These are phyloP conservation scores for Emydura subglobosa DNA, from an alignment of 2,113 vertebrate genomes.

Conservation along the genomic window DNA sequence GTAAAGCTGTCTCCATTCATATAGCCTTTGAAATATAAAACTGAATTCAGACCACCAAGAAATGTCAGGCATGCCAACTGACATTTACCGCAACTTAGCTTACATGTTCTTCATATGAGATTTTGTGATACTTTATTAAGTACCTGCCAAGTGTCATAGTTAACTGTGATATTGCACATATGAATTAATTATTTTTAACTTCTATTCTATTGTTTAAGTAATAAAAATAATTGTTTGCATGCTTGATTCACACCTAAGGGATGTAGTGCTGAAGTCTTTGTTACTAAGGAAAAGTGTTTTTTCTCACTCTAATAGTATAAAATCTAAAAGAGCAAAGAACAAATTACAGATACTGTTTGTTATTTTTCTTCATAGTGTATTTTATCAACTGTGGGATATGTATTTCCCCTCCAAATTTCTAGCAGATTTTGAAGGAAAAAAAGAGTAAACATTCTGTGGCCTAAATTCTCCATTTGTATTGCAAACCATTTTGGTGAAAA, in stretches of 20 bases:
- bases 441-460: slow-evolving; percentile 38
- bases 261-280: background rate
- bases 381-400: slow-evolving; percentile 61
- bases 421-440: slow-evolving; percentile 29
- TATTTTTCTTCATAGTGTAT: slow-evolving; percentile 62
- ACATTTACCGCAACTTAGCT: slow-evolving; percentile 56
- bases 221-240: slow-evolving; percentile 56
- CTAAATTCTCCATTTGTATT: slow-evolving; percentile 15
- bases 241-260: slow-evolving; percentile 24
- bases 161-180: slow-evolving; percentile 68
- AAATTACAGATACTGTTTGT: slow-evolving; percentile 71
- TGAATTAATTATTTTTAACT: slow-evolving; percentile 54
- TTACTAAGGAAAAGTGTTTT: background rate
- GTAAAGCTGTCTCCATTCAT: slow-evolving; percentile 65
- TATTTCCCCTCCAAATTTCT: slow-evolving; percentile 66
- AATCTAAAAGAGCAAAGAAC: slow-evolving; percentile 59
- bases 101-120: slow-evolving; percentile 55
- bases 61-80: slow-evolving; percentile 57
- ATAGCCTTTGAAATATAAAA: slow-evolving; percentile 76
- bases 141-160: slow-evolving; percentile 53
- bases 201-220: slow-evolving; percentile 44
- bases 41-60: slow-evolving; percentile 73
- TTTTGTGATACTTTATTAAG: slow-evolving; percentile 61
- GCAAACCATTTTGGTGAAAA: slow-evolving; percentile 34
- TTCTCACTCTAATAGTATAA: slow-evolving; percentile 19